These are phyloP conservation scores for Eustalomyia histrio DNA, from an alignment of 2,888 invertebrate genomes.

Conservation along the genomic window DNA sequence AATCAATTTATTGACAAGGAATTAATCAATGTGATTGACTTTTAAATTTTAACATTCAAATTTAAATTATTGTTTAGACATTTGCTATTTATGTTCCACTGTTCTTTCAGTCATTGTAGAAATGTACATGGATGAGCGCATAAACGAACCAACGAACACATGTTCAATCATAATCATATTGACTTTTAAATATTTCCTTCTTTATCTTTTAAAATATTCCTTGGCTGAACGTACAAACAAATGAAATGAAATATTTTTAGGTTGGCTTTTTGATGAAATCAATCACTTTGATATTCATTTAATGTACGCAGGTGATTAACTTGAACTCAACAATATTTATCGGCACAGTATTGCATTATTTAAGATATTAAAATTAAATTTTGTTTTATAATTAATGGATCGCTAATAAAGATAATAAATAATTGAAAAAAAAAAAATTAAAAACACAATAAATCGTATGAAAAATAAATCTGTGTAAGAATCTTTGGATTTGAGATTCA, in stretches of 20 bases:
- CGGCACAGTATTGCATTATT: background rate
- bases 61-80: slow-evolving; percentile 42
- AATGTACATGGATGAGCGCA: background rate
- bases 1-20: slow-evolving; percentile 53
- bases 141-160: background rate
- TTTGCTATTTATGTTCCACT: slow-evolving; percentile 17
- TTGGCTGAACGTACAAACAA: background rate
- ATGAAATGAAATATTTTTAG: too few relatives aligned
- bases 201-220: too few relatives aligned
- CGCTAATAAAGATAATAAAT: too few relatives aligned
- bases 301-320: slow-evolving; percentile 10
- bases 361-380: background rate
- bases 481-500: too few relatives aligned
- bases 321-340: background rate
- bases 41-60: slow-evolving; percentile 47
- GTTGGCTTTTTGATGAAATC: slow-evolving; percentile 16
- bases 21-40: slow-evolving; percentile 64
- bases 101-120: slow-evolving; percentile 6
- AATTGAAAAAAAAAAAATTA: too few relatives aligned
- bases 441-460: too few relatives aligned
- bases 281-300: slow-evolving; percentile 47
- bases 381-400: background rate
- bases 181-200: slow-evolving; percentile 25
- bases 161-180: slow-evolving; percentile 54
- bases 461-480: too few relatives aligned